Base-by-base conservation (phyloP, 1,140 invertebrate genomes). In the Drosophila littoralis region DNA sequence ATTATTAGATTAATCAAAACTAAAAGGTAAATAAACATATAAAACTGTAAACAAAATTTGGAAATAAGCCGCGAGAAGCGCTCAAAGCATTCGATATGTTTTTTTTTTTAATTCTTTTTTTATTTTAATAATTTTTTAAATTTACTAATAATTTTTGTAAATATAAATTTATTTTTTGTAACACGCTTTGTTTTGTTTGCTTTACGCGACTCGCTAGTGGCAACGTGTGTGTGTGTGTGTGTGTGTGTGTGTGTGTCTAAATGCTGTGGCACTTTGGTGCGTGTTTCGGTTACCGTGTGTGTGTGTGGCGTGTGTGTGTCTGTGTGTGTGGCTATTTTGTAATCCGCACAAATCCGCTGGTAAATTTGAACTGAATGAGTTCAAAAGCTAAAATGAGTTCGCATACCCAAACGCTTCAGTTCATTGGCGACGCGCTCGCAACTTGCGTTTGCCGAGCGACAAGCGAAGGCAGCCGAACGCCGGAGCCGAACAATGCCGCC, bases 331-430 rank as follows among this genome's bases (percentile, higher is more conserved):
- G n/a, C 59, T 68, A 66, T 77, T 66, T 73, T 89, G 77, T 89
- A 89, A 89, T 89, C 84, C 84, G 84, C 81, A 89, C 84, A 89
- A 89, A 89, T 89, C 84, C 80, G 80, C 84, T 89, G 84, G 74
- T 89, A 89, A 89, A 89, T 84, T 89, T 89, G 77, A 89, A 89
- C 84, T 89, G 84, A 89, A 84, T 84, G 84, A 90, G 84, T 89
- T 79, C 84, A 89, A 89, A 89, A 89, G 84, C 81, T 81, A 84
- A 90, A 89, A 84, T 89, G 85, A 89, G 66, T 89, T 89, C 64
- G 75, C 77, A 84, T 90, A 78, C 85, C 84, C 77, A 84, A 79
- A 81, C 68, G 75, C 46, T 75, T 71, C 59, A 64, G 43, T 75
- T 71, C 67, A 65, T 64, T 75, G 60, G 67, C 57, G 66, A 15